Base-by-base conservation (phyloP, 1,140 invertebrate genomes). In the Pseudachorutes palmiensis region DNA sequence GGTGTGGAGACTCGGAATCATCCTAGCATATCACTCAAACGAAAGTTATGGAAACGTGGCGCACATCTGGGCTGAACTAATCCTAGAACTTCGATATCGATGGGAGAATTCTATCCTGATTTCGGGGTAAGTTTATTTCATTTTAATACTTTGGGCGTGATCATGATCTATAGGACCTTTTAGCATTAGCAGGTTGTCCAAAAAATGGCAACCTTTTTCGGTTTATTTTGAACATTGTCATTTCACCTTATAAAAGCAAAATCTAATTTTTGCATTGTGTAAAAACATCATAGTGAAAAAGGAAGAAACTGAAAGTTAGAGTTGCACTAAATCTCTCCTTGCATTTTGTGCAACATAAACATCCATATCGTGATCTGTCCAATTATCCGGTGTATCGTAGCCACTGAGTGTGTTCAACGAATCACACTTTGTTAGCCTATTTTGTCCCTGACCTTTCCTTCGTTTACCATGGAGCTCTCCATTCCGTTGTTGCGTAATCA, bases 291-390 rank as follows among this genome's bases (percentile, higher is more conserved):
- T n/a, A n/a, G n/a, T n/a, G n/a, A n/a, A n/a, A n/a, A n/a, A n/a
- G n/a, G n/a, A n/a, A n/a, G n/a, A n/a, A n/a, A 65, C 24, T 58
- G 29, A 51, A 65, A 51, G 48, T 85, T 85, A 90, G 79, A 91
- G 85, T 72, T 89, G 89, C 73, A 92, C 89, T 68, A 92, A 80
- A 74, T 88, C 88, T 74, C 90, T 84, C 49, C 89, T 87, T 62
- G 89, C 87, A 80, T 94, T 94, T 74, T 91, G 83, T 63, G 91
- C 87, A 85, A 93, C 92, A 79, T 95, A 95, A 74, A 94, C 92
- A 72, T 95, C 92, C 87, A 94, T 92, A 76, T 94, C 92, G 77
- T 94, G 91, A 78, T 95, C 92, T 62, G 92, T 95, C 91, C 91
- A 94, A 77, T 92, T 93, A 76, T 93, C 88, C 45, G 88, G 87